Evolutionary conservation across 1,140 invertebrate species (phyloP).

Genomic region (Lamellibrachia luymesi): DNA sequence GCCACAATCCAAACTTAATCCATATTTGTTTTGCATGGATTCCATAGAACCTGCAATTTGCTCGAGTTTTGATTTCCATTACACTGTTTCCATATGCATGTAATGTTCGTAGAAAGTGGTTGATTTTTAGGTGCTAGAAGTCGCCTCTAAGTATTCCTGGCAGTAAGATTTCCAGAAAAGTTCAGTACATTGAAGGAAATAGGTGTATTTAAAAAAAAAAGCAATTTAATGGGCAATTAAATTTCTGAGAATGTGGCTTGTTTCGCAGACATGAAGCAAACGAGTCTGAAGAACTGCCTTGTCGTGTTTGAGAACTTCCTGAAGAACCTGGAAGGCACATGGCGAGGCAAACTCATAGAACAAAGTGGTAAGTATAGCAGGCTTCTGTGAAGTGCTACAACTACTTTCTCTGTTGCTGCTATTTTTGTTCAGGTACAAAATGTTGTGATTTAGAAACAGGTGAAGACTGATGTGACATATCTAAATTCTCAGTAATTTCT

Average conservation of each 20-base stretch:
- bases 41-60: too few relatives aligned
- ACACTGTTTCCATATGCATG: too few relatives aligned
- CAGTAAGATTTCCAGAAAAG: not conserved
- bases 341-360: slow-evolving; percentile 48
- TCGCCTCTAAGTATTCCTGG: not conserved
- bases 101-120: too few relatives aligned
- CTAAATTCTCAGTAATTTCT: not conserved
- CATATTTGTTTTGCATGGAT: too few relatives aligned
- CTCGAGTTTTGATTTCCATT: too few relatives aligned
- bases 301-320: slow-evolving; percentile 74
- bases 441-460: slow-evolving; percentile 6
- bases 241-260: slow-evolving; percentile 30
- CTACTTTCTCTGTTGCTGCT: not conserved
- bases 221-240: slow-evolving; percentile 19
- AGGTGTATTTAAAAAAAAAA: not conserved
- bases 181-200: not conserved
- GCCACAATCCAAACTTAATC: too few relatives aligned
- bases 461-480: not conserved
- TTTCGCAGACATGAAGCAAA: slow-evolving; percentile 72
- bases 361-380: slow-evolving; percentile 45
- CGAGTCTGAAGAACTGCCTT: slow-evolving; percentile 69
- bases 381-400: not conserved
- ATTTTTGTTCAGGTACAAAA: not conserved
- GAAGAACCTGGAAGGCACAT: slow-evolving; percentile 59
- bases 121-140: too few relatives aligned